These are phyloP conservation scores for Caiman crocodilus DNA, from an alignment of 2,797 vertebrate species.

Conservation along the genomic window DNA sequence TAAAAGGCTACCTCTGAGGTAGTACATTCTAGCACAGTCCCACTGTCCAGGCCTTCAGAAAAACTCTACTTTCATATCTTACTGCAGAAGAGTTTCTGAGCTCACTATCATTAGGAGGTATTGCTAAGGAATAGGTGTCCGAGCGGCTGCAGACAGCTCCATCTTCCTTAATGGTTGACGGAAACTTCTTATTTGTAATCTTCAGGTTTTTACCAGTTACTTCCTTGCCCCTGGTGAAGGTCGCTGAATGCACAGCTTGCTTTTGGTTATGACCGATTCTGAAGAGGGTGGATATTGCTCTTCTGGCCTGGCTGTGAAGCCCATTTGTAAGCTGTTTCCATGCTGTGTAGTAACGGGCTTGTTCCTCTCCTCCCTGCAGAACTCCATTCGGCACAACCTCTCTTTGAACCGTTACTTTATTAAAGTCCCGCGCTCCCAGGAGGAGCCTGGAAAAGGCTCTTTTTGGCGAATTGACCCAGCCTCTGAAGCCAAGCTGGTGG, in stretches of 20 bases:
- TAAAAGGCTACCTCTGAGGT: slow-evolving; percentile 1
- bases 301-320: not conserved
- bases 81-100: not conserved
- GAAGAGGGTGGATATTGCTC: not conserved
- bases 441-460: slow-evolving; percentile 98
- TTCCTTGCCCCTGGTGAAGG: not conserved
- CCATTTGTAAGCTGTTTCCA: not conserved
- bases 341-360: not conserved
- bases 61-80: slow-evolving; percentile 49
- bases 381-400: slow-evolving; percentile 98
- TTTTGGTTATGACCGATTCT: not conserved
- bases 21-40: slow-evolving; percentile 56
- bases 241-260: not conserved
- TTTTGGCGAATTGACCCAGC: slow-evolving; percentile 98
- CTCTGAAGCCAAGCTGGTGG: slow-evolving; percentile 96
- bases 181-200: not conserved
- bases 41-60: slow-evolving; percentile 41
- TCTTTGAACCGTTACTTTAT: slow-evolving; percentile 99
- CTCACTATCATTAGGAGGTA: not conserved
- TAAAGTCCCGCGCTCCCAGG: slow-evolving; percentile 98
- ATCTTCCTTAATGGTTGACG: not conserved
- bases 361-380: slow-evolving; percentile 81
- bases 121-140: not conserved
- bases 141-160: not conserved
- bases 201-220: not conserved